phyloP scores from a whole-genome alignment of 2,888 invertebrate genomes.

The Eristalis intricaria region DNA sequence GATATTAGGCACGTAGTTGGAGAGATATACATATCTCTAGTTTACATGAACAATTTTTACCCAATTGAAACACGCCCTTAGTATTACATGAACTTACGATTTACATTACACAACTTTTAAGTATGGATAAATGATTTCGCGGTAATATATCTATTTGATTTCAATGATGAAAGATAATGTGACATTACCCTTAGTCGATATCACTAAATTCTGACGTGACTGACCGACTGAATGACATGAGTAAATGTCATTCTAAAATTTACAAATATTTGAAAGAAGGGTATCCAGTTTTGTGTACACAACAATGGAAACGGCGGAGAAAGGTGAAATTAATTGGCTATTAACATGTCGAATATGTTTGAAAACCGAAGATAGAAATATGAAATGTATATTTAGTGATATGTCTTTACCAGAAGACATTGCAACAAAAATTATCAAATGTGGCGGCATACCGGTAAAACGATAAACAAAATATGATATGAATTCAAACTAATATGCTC shows the following conservation, averaged over 20 bases:
- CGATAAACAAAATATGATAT: not conserved
- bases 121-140: too few species aligned
- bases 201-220: not conserved
- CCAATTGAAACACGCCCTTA: too few species aligned
- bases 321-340: slow-evolving; percentile 29
- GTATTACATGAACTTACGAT: too few species aligned
- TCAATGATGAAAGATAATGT: too few species aligned
- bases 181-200: too few species aligned
- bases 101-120: too few species aligned
- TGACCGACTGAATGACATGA: too few species aligned
- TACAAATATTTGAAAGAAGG: not conserved
- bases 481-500: not conserved
- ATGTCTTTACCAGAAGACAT: slow-evolving; percentile 57
- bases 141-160: too few species aligned
- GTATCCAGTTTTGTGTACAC: slow-evolving; percentile 17
- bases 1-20: too few species aligned
- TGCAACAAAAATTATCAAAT: slow-evolving; percentile 74
- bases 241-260: not conserved
- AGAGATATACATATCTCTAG: too few species aligned
- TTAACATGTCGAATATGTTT: slow-evolving; percentile 76
- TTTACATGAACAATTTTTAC: too few species aligned
- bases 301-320: slow-evolving; percentile 28
- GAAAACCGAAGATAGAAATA: slow-evolving; percentile 69
- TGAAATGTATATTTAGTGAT: slow-evolving; percentile 72
- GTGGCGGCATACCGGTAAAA: slow-evolving; percentile 75